These are phyloP conservation scores for Xestia sexstrigata DNA, from an alignment of 2,888 invertebrate genomes.

Conservation along the genomic window DNA sequence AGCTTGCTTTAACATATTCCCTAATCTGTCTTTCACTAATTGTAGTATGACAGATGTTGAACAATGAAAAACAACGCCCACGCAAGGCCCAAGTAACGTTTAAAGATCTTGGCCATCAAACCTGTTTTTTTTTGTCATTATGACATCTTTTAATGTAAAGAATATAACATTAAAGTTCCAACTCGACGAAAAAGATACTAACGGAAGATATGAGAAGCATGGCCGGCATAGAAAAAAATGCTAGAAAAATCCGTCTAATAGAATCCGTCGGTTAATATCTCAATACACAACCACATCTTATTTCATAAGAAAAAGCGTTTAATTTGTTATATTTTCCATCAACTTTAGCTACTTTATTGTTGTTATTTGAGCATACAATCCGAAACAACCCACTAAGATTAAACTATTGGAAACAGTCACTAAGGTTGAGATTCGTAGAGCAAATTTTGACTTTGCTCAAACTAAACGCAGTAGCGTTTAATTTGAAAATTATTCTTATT, in stretches of 20 bases:
- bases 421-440: not conserved
- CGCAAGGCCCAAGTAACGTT: not conserved
- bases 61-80: not conserved
- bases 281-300: slow-evolving; percentile 86
- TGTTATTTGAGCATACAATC: slow-evolving; percentile 63
- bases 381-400: slow-evolving; percentile 34
- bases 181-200: slow-evolving; percentile 15
- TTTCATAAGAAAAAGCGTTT: slow-evolving; percentile 83
- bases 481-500: not conserved
- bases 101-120: not conserved
- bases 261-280: slow-evolving; percentile 71
- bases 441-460: not conserved
- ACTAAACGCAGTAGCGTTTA: not conserved
- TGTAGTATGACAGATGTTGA: not conserved
- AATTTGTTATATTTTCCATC: slow-evolving; percentile 29
- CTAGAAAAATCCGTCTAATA: slow-evolving; percentile 76
- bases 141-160: not conserved
- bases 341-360: slow-evolving; percentile 58
- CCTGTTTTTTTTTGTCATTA: not conserved
- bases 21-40: not conserved
- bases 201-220: slow-evolving; percentile 56
- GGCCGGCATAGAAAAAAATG: slow-evolving; percentile 68
- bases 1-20: not conserved
- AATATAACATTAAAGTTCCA: slow-evolving; percentile 1
- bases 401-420: slow-evolving; percentile 12